Base-by-base conservation (phyloP, 2,113 vertebrate species). In the Puntigrus tetrazona region DNA sequence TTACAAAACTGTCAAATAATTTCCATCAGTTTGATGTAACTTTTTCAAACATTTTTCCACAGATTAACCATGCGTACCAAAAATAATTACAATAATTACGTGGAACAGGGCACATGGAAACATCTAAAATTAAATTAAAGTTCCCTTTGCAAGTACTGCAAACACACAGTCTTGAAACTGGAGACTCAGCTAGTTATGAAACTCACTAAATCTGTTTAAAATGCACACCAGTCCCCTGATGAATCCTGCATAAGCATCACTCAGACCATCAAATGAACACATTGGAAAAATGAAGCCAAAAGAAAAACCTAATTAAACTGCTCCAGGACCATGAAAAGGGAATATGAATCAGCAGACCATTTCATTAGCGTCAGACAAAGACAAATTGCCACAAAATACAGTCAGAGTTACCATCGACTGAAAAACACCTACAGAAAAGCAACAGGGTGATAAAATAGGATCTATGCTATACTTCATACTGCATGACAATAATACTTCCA, bases 281-380 rank as follows among this genome's bases (percentile, higher is more conserved):
- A 43, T 43, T 72, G 69, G 22, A 72, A 43, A 72, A 72, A 72
- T 43, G 38, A 72, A 72, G 38, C 36, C 69, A 13, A 72, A 41
- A 43, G 22, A 72, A 43, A 72, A 72, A 43, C 5, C 22, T 72
- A 72, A 72, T 72, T 72, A 25, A 43, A 72, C 38, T 72, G 22
- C 69, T 72, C 38, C n/a, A 72, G 38, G 22, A 43, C 36, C 69
- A 72, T 72, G 22, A 72, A 43, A 72, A 43, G 5, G 38, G 69
- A 72, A 43, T 43, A 72, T 72, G 22, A 72, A 72, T 72, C 69
- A 72, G 69, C 22, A 72, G 69, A 72, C 22, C 69, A 14, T 72
- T 72, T 72, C 22, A 72, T 72, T 72, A 72, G 22, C 11, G 2
- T 43, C 69, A 72, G 69, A 43, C 69, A 72, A 72, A 72, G 69